Conservation (phyloP, 2,888 invertebrate species). For the Drosophila planitibia region DNA sequence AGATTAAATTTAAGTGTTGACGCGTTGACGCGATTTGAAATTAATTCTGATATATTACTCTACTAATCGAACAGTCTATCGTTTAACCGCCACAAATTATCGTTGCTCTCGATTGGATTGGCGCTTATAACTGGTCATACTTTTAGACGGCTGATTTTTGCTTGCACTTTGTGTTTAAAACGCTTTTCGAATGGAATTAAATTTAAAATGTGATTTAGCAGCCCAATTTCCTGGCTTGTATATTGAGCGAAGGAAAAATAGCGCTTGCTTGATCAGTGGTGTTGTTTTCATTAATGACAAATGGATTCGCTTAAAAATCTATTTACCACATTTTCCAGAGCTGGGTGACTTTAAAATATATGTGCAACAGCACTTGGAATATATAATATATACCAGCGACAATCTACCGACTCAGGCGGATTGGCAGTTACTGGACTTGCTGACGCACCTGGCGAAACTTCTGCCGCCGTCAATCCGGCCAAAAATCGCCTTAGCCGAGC, state of each 20-base stretch:
- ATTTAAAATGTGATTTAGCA: conserved; percentile 21
- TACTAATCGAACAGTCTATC: conserved; percentile 17
- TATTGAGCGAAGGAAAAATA: conserved; percentile 18
- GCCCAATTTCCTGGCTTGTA: conserved; percentile 53
- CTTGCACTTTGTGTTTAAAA: neutral
- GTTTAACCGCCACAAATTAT: conserved; percentile 35
- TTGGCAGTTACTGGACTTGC: conserved; percentile 66
- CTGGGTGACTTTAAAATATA: conserved; percentile 56
- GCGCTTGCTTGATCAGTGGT: conserved; percentile 38
- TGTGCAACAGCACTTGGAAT: conserved; percentile 55
- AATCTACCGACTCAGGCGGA: conserved; percentile 46
- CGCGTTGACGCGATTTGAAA: neutral
- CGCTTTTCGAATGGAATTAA: neutral
- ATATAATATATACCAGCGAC: conserved; percentile 38
- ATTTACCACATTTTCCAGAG: conserved; percentile 73
- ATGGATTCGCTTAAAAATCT: conserved; percentile 64
- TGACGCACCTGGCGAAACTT: conserved; percentile 58
- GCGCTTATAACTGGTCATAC: conserved; percentile 5
- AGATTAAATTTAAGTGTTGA: neutral
- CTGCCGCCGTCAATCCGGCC: conserved; percentile 4
- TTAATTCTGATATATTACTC: neutral
- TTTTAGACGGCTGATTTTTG: neutral
- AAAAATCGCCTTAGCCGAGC: neutral
- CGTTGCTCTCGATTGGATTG: neutral
- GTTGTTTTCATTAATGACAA: conserved; percentile 29